Conservation (phyloP, 2,113 vertebrate genomes). For the Muscicapa adusta region DNA sequence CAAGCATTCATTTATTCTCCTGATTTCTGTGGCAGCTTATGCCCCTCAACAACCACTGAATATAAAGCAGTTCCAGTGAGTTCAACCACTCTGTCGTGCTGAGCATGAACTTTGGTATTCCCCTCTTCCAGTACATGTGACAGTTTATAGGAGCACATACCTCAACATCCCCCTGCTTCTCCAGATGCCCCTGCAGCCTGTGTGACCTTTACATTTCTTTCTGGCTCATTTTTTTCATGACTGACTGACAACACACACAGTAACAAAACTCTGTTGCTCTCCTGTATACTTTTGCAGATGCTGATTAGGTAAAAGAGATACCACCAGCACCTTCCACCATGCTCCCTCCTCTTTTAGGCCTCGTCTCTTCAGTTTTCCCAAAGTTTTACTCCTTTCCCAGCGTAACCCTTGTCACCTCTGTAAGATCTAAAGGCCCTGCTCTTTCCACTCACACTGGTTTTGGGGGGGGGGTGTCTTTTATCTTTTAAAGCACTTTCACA, state of each 20-base stretch:
- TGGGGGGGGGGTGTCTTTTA: background rate
- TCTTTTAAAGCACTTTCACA: background rate
- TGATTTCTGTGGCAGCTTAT: background rate
- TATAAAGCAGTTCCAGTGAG: background rate
- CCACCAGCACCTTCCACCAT: background rate
- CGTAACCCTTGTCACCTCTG: background rate
- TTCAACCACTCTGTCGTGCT: background rate
- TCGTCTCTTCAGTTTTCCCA: background rate
- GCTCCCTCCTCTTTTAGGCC: background rate
- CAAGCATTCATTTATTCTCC: background rate
- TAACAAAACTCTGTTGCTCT: background rate
- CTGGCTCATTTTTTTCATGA: background rate
- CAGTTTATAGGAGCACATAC: background rate
- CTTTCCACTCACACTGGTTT: background rate
- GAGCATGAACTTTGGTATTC: background rate
- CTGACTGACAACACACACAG: rapidly evolving
- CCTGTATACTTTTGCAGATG: background rate
- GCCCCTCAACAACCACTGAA: background rate
- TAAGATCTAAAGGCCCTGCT: background rate
- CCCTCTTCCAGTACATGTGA: rapidly evolving
- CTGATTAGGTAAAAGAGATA: background rate
- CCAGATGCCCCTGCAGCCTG: background rate
- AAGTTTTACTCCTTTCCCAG: background rate
- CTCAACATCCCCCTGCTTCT: background rate
- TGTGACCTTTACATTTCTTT: conserved; percentile 1